Evolutionary conservation across 2,797 vertebrate genomes (phyloP), one percentile per base, ranked within the genome.

Genomic region (Channallabes apus): DNA sequence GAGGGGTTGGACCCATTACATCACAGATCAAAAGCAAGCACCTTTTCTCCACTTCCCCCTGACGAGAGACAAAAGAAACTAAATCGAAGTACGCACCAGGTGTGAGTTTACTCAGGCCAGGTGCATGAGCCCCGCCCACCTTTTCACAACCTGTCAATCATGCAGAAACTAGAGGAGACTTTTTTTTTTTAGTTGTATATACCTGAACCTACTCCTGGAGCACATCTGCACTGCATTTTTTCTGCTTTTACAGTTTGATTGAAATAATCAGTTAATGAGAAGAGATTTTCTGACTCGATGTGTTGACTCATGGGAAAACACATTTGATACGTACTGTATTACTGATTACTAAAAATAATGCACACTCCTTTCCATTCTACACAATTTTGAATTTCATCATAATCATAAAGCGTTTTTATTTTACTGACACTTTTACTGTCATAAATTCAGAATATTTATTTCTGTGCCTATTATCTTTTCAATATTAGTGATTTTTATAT

Each of bases 71-170:
- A 87, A 87, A 84, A 76, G 82, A 68, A 84, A 61, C 54, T 29
- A 84, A 81, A 76, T 72, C 14, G 69, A 76, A 61, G 77, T 51
- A 77, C 68, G 62, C 14, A 62, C 54, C 86, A 87, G 86, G 86
- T 87, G 86, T 84, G 86, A 84, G 69, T 80, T 75, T 80, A 81
- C 61, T 59, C 69, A 76, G 82, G 77, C 82, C 82, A 87, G 86
- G 86, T 87, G 86, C 78, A 87, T 0, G 11, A n/a, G 61, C 54
- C 51, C 61, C 69, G 41, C 83, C 86, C 72, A 68, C 72, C 65
- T 32, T 61, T 80, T 73, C 54, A 75, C 69, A 81, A 76, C 51
- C 86, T 68, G 69, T 76, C 86, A 81, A 58, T 87, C 78, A 73
- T 15, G 20, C 54, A 46, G 58, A 83, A 41, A 72, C 68, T 24